Conservation (phyloP, 2,113 vertebrate genomes). For the Sapayoa aenigma region DNA sequence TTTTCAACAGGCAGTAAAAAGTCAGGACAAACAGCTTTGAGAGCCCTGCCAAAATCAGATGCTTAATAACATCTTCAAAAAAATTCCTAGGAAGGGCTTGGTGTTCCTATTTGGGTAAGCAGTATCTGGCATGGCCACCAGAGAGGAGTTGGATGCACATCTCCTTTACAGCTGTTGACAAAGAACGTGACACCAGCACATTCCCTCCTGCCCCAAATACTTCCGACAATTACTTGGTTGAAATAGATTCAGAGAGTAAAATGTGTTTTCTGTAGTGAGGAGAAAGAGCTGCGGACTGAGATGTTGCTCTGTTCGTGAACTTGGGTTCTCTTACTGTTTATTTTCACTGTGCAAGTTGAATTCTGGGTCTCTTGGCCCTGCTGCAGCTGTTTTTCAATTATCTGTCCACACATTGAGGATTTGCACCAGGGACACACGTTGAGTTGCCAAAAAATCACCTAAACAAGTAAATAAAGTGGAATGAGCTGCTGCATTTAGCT, state of each 20-base stretch:
- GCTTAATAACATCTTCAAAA: slow-evolving; percentile 20
- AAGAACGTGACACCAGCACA: slow-evolving; percentile 61
- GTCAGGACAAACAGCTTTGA: not conserved
- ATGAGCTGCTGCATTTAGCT: slow-evolving; percentile 16
- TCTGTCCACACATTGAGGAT: not conserved
- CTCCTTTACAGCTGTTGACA: slow-evolving; percentile 66
- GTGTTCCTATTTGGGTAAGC: slow-evolving; percentile 27
- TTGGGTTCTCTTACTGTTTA: not conserved
- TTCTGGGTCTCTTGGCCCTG: not conserved
- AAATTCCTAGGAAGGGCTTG: slow-evolving; percentile 53
- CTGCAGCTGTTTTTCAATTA: not conserved
- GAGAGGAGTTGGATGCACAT: slow-evolving; percentile 13
- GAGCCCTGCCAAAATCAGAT: not conserved
- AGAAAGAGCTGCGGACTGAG: not conserved
- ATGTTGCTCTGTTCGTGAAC: not conserved
- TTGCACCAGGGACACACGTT: not conserved
- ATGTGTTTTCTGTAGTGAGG: not conserved
- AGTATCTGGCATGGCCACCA: slow-evolving; percentile 18
- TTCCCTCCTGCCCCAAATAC: slow-evolving; percentile 34
- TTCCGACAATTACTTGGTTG: slow-evolving; percentile 31
- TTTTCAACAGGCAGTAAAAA: slow-evolving; percentile 14
- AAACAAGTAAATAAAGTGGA: not conserved
- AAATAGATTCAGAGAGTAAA: not conserved
- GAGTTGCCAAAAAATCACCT: slow-evolving; percentile 6
- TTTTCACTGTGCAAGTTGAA: slow-evolving; percentile 10